A percentile compares a stretch with the other conserved stretches of the same genome.
Conservation (phyloP, 2,113 vertebrate genomes). For the Amphilophus citrinellus region DNA sequence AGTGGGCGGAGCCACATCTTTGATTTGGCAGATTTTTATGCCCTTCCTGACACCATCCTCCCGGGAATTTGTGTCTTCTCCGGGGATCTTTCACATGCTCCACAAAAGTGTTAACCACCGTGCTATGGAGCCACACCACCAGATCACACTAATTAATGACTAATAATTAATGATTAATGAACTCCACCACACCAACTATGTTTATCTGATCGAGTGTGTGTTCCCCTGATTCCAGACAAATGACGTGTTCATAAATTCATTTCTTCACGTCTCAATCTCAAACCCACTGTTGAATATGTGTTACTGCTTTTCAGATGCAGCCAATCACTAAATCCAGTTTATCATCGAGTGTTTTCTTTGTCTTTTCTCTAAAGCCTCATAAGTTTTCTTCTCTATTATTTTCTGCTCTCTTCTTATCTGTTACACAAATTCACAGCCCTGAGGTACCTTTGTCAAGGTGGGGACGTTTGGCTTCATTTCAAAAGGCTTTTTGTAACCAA, state of each 20-base stretch:
- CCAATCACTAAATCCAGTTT: slow-evolving; percentile 22
- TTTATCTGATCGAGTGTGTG: background rate
- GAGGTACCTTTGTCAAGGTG: slow-evolving; percentile 16
- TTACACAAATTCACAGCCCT: background rate
- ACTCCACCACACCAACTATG: background rate
- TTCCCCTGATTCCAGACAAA: background rate
- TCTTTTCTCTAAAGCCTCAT: background rate
- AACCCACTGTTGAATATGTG: background rate
- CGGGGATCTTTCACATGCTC: background rate
- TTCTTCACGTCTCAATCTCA: background rate
- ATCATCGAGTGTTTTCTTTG: background rate
- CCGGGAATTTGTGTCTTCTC: background rate
- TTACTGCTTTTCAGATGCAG: background rate
- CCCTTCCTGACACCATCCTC: background rate
- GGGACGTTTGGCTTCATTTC: background rate
- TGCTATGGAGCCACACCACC: background rate
- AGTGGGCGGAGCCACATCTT: too few species aligned
- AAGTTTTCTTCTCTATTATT: background rate
- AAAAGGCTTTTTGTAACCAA: slow-evolving; percentile 25
- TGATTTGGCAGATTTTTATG: too few species aligned
- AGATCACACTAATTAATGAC: background rate
- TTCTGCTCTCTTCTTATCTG: background rate
- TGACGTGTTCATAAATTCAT: background rate
- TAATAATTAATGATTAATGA: background rate
- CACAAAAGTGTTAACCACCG: background rate